phyloP scores from a whole-genome alignment of 2,888 invertebrate genomes.

The Standfussiana lucernea region DNA sequence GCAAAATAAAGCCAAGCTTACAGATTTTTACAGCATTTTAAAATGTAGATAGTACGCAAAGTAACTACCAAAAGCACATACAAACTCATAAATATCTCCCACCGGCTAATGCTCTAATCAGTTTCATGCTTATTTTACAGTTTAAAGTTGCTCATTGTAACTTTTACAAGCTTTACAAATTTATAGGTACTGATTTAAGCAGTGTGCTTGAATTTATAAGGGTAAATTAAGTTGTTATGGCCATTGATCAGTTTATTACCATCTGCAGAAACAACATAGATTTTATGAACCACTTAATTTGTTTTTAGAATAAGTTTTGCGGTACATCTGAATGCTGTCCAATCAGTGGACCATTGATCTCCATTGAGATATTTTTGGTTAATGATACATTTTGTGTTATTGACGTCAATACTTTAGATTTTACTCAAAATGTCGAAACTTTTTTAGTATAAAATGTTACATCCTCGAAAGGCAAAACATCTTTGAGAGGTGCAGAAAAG shows the following conservation, averaged over 20 bases:
- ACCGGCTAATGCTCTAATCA: conserved; percentile 32
- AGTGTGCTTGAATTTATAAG: conserved; percentile 26
- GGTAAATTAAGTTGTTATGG: conserved; percentile 60
- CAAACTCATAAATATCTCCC: conserved; percentile 31
- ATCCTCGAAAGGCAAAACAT: not conserved
- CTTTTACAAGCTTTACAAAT: conserved; percentile 48
- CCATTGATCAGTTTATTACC: conserved; percentile 52
- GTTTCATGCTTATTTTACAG: conserved; percentile 46
- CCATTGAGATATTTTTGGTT: not conserved
- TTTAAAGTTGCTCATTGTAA: conserved; percentile 49
- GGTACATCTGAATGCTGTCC: not conserved
- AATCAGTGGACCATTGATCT: not conserved
- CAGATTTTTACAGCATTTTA: conserved; percentile 6
- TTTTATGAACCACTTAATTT: conserved; percentile 16
- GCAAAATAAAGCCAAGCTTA: conserved; percentile 13
- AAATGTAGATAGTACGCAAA: not conserved
- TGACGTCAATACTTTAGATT: not conserved
- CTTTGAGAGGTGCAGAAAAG: not conserved
- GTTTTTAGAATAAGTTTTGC: not conserved
- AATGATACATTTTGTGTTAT: not conserved
- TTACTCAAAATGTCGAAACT: not conserved
- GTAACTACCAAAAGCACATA: conserved; percentile 1
- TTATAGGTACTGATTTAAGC: conserved; percentile 52
- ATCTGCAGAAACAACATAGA: conserved; percentile 15
- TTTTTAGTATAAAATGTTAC: not conserved